Percentiles rank a stretch among this genome's conserved stretches.
phyloP scores from a whole-genome alignment of 2,888 invertebrate genomes.

The Minunthozetes semirufus region DNA sequence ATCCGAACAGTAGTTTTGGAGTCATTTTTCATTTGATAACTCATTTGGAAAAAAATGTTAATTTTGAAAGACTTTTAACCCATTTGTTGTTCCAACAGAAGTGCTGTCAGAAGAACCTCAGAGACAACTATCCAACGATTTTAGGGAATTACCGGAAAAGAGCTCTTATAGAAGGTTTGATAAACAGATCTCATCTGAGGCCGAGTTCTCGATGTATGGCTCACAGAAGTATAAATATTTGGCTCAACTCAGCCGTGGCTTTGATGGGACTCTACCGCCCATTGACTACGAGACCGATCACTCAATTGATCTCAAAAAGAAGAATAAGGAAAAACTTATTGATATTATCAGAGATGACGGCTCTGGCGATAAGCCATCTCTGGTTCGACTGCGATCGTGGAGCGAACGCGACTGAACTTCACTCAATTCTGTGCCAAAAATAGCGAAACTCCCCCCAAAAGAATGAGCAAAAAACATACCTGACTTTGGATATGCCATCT shows the following conservation, averaged over 20 bases:
- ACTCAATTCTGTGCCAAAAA: not conserved
- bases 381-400: not conserved
- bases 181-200: not conserved
- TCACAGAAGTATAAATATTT: conserved; percentile 11
- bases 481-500: too few relatives aligned
- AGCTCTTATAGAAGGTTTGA: not conserved
- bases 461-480: too few relatives aligned
- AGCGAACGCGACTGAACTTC: not conserved
- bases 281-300: conserved; percentile 24
- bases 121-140: too few relatives aligned
- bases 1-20: too few relatives aligned
- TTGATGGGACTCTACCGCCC: conserved; percentile 8
- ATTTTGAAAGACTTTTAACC: too few relatives aligned
- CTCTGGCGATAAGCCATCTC: not conserved
- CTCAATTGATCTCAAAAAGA: conserved; percentile 18
- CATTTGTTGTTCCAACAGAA: too few relatives aligned
- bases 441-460: too few relatives aligned
- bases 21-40: too few relatives aligned
- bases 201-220: conserved; percentile 7
- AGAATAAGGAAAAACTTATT: not conserved
- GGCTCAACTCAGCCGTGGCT: conserved; percentile 4
- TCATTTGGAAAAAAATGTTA: too few relatives aligned
- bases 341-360: not conserved
- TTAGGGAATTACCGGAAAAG: not conserved
- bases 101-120: too few relatives aligned